Conservation (phyloP, 2,797 vertebrate genomes). For the Propithecus perrieri region DNA sequence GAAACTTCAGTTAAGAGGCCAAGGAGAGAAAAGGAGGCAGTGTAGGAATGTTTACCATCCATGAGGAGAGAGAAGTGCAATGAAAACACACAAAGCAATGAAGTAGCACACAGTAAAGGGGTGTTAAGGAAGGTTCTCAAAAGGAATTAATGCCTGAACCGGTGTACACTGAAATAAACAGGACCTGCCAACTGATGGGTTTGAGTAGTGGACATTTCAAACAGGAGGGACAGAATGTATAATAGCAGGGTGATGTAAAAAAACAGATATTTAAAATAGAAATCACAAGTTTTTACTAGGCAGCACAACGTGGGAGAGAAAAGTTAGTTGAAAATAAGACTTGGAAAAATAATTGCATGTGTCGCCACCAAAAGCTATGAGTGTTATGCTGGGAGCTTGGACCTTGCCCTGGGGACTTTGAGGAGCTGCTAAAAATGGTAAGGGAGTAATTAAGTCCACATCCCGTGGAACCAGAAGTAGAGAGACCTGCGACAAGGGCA, state of each 20-base stretch:
- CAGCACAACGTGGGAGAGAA: neutral
- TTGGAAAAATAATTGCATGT: neutral
- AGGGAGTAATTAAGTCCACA: neutral
- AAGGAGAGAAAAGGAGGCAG: neutral
- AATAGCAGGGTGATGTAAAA: neutral
- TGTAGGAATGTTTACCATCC: neutral
- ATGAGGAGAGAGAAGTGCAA: neutral
- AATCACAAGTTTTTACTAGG: neutral
- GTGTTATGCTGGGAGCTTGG: neutral
- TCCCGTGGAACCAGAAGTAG: neutral
- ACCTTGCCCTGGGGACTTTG: neutral
- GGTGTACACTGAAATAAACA: neutral
- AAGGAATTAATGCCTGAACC: neutral
- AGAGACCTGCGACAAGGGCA: neutral
- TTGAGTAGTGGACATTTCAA: neutral
- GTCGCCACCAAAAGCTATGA: neutral
- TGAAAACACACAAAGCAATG: neutral
- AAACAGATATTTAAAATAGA: neutral
- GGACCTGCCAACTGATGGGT: neutral
- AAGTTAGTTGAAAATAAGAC: neutral
- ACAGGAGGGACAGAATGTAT: neutral
- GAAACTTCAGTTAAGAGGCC: neutral
- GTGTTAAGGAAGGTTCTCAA: neutral
- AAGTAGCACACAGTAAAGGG: neutral
- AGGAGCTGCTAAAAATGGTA: neutral